Evolutionary conservation across 1,140 invertebrate species (phyloP).

Genomic region (Rhopalosiphum maidis): DNA sequence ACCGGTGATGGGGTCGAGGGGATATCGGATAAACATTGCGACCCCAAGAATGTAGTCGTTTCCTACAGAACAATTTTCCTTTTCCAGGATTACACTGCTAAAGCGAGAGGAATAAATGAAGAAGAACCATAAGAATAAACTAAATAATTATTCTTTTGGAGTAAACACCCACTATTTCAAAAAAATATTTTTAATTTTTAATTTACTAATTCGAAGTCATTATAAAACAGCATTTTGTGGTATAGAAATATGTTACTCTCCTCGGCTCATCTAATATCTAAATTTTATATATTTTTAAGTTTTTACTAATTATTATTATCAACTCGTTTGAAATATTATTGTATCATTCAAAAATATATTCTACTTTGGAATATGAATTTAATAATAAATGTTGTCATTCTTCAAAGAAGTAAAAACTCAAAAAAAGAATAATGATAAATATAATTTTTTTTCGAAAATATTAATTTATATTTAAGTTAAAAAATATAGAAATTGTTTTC

Average conservation of each 20-base stretch:
- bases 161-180: neutral
- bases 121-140: neutral
- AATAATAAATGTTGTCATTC: neutral
- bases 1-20: neutral
- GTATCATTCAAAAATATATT: neutral
- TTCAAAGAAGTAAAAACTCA: neutral
- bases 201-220: neutral
- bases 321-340: neutral
- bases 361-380: neutral
- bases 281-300: neutral
- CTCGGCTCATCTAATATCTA: neutral
- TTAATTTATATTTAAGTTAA: no score
- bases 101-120: neutral
- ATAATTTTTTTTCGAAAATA: no score
- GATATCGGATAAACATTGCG: constrained; percentile 31
- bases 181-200: neutral
- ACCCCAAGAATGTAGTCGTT: constrained; percentile 36
- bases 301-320: neutral
- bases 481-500: no score
- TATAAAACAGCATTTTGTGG: neutral
- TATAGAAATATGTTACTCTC: neutral
- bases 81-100: neutral
- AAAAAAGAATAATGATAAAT: neutral
- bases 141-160: neutral
- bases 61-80: neutral